A percentile compares a stretch with the other conserved stretches of the same genome.
Evolutionary conservation across 2,113 vertebrate genomes (phyloP).

Genomic region (Paedocypris sp.): DNA sequence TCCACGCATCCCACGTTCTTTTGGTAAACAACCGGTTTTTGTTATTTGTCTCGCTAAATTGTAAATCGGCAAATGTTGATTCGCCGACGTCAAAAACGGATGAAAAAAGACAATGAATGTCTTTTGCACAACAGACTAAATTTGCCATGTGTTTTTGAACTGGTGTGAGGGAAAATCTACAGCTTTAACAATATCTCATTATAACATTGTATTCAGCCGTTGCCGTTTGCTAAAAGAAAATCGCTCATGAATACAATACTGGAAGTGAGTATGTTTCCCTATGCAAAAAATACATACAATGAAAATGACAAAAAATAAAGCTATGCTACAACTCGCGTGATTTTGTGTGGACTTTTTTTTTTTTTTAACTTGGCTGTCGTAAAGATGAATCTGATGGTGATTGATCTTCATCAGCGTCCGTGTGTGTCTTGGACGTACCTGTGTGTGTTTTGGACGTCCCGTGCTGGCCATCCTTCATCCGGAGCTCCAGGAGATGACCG

Average conservation of each 20-base stretch:
- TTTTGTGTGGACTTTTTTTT: constrained; percentile 8
- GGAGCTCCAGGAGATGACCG: neutral
- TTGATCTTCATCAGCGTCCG: neutral
- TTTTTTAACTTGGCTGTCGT: neutral
- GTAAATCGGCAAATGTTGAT: constrained; percentile 31
- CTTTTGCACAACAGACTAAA: constrained; percentile 26
- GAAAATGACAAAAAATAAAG: constrained; percentile 71
- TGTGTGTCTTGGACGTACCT: neutral
- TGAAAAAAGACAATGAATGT: constrained; percentile 7
- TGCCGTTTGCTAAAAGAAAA: constrained; percentile 50
- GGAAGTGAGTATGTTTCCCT: constrained; percentile 77
- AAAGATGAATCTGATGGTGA: neutral
- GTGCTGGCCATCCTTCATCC: neutral
- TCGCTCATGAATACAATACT: constrained; percentile 69
- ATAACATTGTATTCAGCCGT: constrained; percentile 68
- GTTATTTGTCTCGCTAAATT: constrained; percentile 13
- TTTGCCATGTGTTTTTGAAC: constrained; percentile 45
- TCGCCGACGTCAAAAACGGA: constrained; percentile 6
- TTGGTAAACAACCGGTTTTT: constrained; percentile 31
- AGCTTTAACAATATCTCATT: constrained; percentile 59
- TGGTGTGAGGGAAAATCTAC: constrained; percentile 55
- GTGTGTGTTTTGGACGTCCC: neutral
- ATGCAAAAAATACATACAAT: constrained; percentile 78
- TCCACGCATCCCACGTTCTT: constrained; percentile 15
- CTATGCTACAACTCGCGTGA: constrained; percentile 67